A percentile compares a stretch with the other conserved stretches of the same genome.
Conservation (phyloP, 2,113 vertebrate genomes). For the Gnathochromis pfefferi region DNA sequence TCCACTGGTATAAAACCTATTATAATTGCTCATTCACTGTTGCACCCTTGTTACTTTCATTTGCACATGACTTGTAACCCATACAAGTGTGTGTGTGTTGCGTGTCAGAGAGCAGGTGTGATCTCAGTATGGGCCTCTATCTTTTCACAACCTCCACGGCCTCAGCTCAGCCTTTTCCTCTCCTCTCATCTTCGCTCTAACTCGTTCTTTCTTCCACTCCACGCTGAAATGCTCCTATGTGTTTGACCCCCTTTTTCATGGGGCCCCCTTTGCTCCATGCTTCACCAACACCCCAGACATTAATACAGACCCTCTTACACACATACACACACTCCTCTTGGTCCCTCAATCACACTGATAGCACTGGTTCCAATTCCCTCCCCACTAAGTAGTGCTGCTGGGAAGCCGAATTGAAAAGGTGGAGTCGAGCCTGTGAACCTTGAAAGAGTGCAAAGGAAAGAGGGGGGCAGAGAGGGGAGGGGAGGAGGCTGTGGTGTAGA, state of each 20-base stretch:
- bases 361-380: constrained; percentile 76
- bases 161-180: constrained; percentile 22
- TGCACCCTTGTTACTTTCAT: background rate
- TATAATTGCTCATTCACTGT: background rate
- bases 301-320: constrained; percentile 40
- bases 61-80: constrained; percentile 19
- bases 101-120: constrained; percentile 49
- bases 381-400: constrained; percentile 72
- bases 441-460: constrained; percentile 59
- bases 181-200: constrained; percentile 52
- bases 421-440: constrained; percentile 69
- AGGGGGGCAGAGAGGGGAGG: background rate
- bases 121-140: constrained; percentile 45
- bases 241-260: constrained; percentile 51
- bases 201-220: constrained; percentile 49
- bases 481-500: background rate
- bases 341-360: constrained; percentile 72
- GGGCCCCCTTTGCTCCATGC: constrained; percentile 58
- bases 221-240: constrained; percentile 53
- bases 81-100: background rate
- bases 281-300: constrained; percentile 60
- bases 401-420: constrained; percentile 73
- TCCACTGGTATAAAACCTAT: background rate
- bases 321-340: constrained; percentile 28
- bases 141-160: constrained; percentile 44